Evolutionary conservation across 2,888 invertebrate genomes (phyloP).

Genomic region (Smittia aterrima): DNA sequence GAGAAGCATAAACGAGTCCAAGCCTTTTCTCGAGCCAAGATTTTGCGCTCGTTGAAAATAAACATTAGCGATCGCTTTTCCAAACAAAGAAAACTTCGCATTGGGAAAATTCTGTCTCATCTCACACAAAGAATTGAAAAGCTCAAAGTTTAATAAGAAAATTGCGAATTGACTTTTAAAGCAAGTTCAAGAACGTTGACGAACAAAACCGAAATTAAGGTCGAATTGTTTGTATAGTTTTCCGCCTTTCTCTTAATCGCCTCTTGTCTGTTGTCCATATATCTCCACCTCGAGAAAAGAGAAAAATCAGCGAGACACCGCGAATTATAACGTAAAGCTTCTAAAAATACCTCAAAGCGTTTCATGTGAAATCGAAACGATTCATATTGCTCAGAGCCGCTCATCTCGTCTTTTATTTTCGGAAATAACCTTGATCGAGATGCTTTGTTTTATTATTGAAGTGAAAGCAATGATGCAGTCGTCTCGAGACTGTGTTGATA

Average conservation of each 20-base stretch:
- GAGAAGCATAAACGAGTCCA: no score
- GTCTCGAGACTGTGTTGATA: no score
- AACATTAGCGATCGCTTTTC: constrained; percentile 9
- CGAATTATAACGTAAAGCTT: constrained; percentile 5
- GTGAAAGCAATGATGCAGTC: background rate
- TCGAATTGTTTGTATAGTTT: background rate
- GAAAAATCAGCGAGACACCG: background rate
- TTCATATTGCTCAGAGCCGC: background rate
- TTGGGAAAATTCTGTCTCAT: background rate
- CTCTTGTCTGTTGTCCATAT: background rate
- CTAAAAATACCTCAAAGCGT: constrained; percentile 26
- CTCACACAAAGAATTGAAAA: constrained; percentile 1
- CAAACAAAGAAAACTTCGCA: constrained; percentile 7
- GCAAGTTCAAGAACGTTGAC: background rate
- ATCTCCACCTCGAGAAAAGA: background rate
- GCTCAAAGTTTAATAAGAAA: background rate
- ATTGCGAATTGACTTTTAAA: background rate
- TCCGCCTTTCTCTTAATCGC: background rate
- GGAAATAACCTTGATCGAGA: constrained; percentile 38
- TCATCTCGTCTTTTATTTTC: constrained; percentile 22
- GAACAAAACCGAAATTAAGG: background rate
- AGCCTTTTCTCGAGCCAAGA: background rate
- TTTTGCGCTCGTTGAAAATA: background rate
- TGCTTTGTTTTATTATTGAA: background rate
- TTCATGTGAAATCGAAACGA: constrained; percentile 13